Conservation (phyloP, 2,888 invertebrate species). For the Agonopterix subpropinquella region DNA sequence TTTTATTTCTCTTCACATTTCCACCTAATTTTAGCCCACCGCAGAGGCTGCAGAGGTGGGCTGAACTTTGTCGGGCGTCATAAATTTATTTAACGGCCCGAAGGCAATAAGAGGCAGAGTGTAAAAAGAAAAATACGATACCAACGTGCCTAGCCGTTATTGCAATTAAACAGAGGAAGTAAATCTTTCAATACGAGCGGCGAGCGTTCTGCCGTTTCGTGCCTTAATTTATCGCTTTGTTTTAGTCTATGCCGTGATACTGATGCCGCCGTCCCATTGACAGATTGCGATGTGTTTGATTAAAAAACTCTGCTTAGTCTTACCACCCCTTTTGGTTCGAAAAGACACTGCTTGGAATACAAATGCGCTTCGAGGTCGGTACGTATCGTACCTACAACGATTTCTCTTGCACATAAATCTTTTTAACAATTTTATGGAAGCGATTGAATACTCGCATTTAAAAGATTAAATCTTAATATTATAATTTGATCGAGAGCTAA, state of each 20-base stretch:
- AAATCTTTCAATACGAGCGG: conserved; percentile 75
- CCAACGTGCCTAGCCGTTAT: conserved; percentile 76
- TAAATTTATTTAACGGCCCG: conserved; percentile 75
- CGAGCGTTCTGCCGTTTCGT: conserved; percentile 64
- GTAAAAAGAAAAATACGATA: conserved; percentile 76
- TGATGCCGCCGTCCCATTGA: conserved; percentile 53
- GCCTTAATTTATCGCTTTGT: conserved; percentile 74
- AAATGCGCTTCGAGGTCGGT: conserved; percentile 18
- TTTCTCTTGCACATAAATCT: too few relatives aligned
- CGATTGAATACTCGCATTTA: too few relatives aligned
- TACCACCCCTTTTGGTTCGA: conserved; percentile 41
- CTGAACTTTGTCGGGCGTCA: conserved; percentile 73
- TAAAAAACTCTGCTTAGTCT: conserved; percentile 64
- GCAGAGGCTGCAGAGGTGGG: conserved; percentile 62
- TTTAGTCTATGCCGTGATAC: conserved; percentile 50
- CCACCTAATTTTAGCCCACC: conserved; percentile 67
- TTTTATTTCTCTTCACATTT: conserved; percentile 69
- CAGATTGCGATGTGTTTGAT: conserved; percentile 71
- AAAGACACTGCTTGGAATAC: conserved; percentile 26
- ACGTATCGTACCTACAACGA: too few relatives aligned
- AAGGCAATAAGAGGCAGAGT: conserved; percentile 75
- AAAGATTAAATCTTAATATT: too few relatives aligned
- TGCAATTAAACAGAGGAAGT: conserved; percentile 76
- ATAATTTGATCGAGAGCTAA: too few relatives aligned
- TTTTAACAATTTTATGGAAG: too few relatives aligned